Conservation (phyloP, 1,140 invertebrate species). For the Cylas formicarius region DNA sequence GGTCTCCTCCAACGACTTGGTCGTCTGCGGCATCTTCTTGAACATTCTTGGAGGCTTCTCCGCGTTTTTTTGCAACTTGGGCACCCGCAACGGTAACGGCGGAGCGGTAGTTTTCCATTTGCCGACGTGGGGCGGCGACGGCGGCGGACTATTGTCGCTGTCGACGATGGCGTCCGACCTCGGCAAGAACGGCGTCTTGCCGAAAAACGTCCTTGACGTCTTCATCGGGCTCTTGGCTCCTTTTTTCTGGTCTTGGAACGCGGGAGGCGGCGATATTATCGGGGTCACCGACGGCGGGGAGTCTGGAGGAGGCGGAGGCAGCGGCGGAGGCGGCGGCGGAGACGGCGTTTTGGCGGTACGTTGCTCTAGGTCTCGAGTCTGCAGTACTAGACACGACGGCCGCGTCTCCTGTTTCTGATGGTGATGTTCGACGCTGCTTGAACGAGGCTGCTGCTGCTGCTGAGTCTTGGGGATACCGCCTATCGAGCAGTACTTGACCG, state of each 20-base stretch:
- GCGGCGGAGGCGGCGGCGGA: constrained; percentile 43
- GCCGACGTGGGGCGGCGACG: constrained; percentile 42
- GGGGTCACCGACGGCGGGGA: constrained; percentile 51
- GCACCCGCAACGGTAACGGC: constrained; percentile 8
- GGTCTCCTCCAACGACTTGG: constrained; percentile 51
- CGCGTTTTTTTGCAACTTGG: constrained; percentile 13
- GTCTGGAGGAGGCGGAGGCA: constrained; percentile 43
- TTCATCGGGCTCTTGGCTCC: constrained; percentile 37
- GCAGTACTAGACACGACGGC: constrained; percentile 24
- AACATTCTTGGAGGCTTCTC: constrained; percentile 20
- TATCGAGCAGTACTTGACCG: constrained; percentile 41
- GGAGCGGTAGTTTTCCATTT: constrained; percentile 27
- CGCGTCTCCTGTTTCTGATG: neutral
- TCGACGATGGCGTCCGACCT: constrained; percentile 51
- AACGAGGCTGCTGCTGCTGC: constrained; percentile 35
- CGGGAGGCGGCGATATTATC: constrained; percentile 55
- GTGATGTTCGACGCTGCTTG: constrained; percentile 12
- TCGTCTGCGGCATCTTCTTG: constrained; percentile 45
- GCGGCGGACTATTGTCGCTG: constrained; percentile 48
- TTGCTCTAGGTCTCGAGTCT: constrained; percentile 39
- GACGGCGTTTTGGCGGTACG: constrained; percentile 39
- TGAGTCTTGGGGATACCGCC: no score
- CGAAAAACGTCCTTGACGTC: constrained; percentile 37
- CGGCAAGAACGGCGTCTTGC: constrained; percentile 47
- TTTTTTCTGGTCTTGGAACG: constrained; percentile 53